These are phyloP conservation scores for Perodicticus potto DNA, from an alignment of 2,797 vertebrate genomes.

Conservation along the genomic window DNA sequence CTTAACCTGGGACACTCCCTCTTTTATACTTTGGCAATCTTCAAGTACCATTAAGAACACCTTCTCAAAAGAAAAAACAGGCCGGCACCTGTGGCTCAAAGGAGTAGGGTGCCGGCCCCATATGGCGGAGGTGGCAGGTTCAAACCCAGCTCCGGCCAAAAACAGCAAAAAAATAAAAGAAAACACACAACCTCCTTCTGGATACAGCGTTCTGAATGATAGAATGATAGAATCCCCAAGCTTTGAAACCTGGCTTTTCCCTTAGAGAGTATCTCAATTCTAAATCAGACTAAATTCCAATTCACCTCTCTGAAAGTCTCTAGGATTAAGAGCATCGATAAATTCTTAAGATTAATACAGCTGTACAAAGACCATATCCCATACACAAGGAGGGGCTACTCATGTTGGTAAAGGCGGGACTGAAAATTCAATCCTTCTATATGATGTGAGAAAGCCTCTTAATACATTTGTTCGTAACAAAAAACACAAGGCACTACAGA, in stretches of 20 bases:
- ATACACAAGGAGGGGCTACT: background rate
- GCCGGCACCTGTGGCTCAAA: no score
- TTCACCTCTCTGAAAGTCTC: background rate
- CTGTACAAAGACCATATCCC: background rate
- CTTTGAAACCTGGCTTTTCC: background rate
- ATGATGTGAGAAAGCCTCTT: background rate
- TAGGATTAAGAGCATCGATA: slow-evolving; percentile 4
- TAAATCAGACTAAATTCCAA: background rate
- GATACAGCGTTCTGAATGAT: background rate
- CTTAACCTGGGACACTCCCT: background rate
- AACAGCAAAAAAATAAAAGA: no score
- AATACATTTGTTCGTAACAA: slow-evolving; percentile 14
- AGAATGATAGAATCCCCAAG: slow-evolving; percentile 5
- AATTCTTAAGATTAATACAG: background rate
- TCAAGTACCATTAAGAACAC: background rate
- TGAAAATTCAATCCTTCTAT: background rate
- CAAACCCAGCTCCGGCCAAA: no score
- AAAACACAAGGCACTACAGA: background rate
- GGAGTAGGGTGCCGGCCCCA: no score
- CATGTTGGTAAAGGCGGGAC: background rate
- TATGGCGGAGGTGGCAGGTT: no score
- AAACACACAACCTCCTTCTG: background rate
- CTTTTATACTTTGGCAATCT: background rate
- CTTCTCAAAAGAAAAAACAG: background rate
- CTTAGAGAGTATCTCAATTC: slow-evolving; percentile 35